These are phyloP conservation scores for Pilophorus perplexus DNA, from an alignment of 2,888 invertebrate species.

Conservation along the genomic window DNA sequence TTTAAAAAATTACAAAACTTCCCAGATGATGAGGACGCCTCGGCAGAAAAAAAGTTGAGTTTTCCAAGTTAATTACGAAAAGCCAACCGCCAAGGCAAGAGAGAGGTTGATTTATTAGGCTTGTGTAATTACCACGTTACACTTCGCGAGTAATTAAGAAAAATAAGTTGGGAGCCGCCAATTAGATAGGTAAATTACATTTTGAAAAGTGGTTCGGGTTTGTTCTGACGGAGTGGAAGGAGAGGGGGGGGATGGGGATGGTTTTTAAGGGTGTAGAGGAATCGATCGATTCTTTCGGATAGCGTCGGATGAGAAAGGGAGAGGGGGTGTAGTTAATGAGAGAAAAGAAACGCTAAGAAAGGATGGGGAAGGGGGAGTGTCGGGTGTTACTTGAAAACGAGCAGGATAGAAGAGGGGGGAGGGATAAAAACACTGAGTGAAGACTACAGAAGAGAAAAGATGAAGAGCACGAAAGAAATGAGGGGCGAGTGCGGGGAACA, in stretches of 20 bases:
- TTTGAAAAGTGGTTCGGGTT: slow-evolving; percentile 42
- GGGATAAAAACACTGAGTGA: slow-evolving; percentile 14
- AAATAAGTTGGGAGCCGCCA: slow-evolving; percentile 41
- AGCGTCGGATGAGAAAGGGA: not conserved
- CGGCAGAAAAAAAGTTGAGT: slow-evolving; percentile 12
- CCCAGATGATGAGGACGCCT: slow-evolving; percentile 10
- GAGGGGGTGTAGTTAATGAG: slow-evolving; percentile 33
- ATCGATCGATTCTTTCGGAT: slow-evolving; percentile 29
- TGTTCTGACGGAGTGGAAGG: not conserved
- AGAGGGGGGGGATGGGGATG: slow-evolving; percentile 10
- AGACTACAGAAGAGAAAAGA: slow-evolving; percentile 5
- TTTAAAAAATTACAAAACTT: slow-evolving; percentile 40
- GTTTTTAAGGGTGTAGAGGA: slow-evolving; percentile 25
- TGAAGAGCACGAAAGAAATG: slow-evolving; percentile 28
- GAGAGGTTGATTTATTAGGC: slow-evolving; percentile 40
- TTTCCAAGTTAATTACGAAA: slow-evolving; percentile 39
- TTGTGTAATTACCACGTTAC: slow-evolving; percentile 42
- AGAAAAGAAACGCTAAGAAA: slow-evolving; percentile 42
- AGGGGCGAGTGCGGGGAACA: slow-evolving; percentile 30
- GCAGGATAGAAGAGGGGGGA: slow-evolving; percentile 21
- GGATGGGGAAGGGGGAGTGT: slow-evolving; percentile 34
- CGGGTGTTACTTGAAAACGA: slow-evolving; percentile 37
- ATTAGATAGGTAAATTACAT: slow-evolving; percentile 43
- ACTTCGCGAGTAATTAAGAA: slow-evolving; percentile 42
- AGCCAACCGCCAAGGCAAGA: slow-evolving; percentile 31